These are phyloP conservation scores for Chrysogorgia sp. DNA, from an alignment of 92 coral and sea anemone genomes.

Conservation along the genomic window DNA sequence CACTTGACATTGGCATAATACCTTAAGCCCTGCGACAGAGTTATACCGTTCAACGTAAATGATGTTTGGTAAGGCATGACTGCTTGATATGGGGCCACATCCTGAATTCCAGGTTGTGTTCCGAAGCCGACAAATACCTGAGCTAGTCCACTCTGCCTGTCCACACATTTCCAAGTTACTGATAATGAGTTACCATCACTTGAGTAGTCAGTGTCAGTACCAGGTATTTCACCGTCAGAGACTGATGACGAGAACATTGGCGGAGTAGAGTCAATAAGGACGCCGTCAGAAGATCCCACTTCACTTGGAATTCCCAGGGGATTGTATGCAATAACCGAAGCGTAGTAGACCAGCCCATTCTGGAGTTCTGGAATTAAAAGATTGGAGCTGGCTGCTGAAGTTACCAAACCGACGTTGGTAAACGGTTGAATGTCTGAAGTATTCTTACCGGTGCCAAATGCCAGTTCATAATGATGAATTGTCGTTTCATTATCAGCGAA, in stretches of 20 bases:
- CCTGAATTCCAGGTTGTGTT: slow-evolving; percentile 82
- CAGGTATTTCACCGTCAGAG: slow-evolving; percentile 67
- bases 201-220: slow-evolving; percentile 53
- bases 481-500: slow-evolving; percentile 80
- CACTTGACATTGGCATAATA: slow-evolving; percentile 91
- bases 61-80: slow-evolving; percentile 53
- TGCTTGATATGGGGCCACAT: slow-evolving; percentile 64
- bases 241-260: slow-evolving; percentile 69
- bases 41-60: slow-evolving; percentile 34
- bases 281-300: slow-evolving; percentile 78
- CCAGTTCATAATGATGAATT: slow-evolving; percentile 75
- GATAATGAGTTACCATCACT: slow-evolving; percentile 47
- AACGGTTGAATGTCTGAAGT: slow-evolving; percentile 73
- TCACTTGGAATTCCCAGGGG: slow-evolving; percentile 79
- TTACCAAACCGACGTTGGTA: slow-evolving; percentile 78
- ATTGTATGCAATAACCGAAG: slow-evolving; percentile 80
- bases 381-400: slow-evolving; percentile 77
- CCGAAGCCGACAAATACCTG: slow-evolving; percentile 78
- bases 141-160: slow-evolving; percentile 68
- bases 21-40: slow-evolving; percentile 68
- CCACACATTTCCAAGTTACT: slow-evolving; percentile 74
- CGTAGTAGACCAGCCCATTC: slow-evolving; percentile 78
- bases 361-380: slow-evolving; percentile 68
- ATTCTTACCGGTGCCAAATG: slow-evolving; percentile 80
- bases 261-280: slow-evolving; percentile 79